These are phyloP conservation scores for Erebia epiphron DNA, from an alignment of 2,888 invertebrate species.

Conservation along the genomic window DNA sequence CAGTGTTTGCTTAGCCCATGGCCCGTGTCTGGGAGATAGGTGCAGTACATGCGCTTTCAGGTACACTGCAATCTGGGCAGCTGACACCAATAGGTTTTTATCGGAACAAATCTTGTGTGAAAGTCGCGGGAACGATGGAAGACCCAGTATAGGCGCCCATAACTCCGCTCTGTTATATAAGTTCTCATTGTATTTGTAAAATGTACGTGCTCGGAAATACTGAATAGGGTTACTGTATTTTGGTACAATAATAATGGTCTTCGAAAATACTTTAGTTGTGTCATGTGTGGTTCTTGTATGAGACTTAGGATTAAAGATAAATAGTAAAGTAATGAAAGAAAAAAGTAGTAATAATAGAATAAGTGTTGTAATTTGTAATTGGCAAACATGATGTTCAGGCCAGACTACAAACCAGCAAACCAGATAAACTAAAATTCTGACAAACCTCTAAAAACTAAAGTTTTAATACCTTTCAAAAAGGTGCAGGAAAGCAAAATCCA, in stretches of 20 bases:
- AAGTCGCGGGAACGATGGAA: slow-evolving; percentile 60
- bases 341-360: too few relatives aligned
- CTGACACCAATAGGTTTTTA: slow-evolving; percentile 81
- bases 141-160: slow-evolving; percentile 37
- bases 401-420: too few relatives aligned
- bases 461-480: too few relatives aligned
- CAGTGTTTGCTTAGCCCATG: slow-evolving; percentile 76
- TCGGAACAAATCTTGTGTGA: slow-evolving; percentile 77
- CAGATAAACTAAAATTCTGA: too few relatives aligned
- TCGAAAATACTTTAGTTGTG: neutral
- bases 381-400: too few relatives aligned
- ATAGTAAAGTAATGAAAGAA: too few relatives aligned
- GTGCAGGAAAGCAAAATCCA: too few relatives aligned
- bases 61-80: slow-evolving; percentile 70
- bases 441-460: too few relatives aligned
- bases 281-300: neutral
- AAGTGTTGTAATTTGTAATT: too few relatives aligned
- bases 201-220: slow-evolving; percentile 13
- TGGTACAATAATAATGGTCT: neutral
- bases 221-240: slow-evolving; percentile 1
- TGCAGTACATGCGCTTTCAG: slow-evolving; percentile 80
- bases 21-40: slow-evolving; percentile 76
- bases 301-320: neutral
- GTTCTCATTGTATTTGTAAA: slow-evolving; percentile 29
- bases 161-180: slow-evolving; percentile 31